A percentile compares a stretch with the other conserved stretches of the same genome.
Conservation (phyloP, 1,140 invertebrate genomes). For the Calliopsis andreniformis region DNA sequence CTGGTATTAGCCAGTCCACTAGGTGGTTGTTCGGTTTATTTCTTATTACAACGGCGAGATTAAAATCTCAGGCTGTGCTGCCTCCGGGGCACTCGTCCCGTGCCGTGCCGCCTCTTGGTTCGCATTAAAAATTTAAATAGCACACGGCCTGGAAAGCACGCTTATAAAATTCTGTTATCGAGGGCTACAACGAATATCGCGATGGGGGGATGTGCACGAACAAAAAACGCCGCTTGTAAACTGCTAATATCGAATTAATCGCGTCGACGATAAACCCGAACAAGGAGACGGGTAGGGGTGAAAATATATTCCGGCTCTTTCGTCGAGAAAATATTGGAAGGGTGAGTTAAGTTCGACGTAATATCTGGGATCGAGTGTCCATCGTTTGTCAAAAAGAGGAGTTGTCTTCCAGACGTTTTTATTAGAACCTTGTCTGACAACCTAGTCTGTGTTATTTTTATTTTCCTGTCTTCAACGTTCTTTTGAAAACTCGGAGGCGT, state of each 20-base stretch:
- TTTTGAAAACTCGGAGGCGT: too few relatives aligned
- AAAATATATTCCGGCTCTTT: not conserved
- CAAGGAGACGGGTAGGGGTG: not conserved
- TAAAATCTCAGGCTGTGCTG: conserved; percentile 39
- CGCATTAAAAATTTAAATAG: conserved; percentile 62
- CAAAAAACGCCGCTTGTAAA: conserved; percentile 16
- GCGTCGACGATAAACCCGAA: not conserved
- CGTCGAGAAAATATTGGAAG: conserved; percentile 1
- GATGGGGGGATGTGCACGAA: not conserved
- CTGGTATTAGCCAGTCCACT: conserved; percentile 37
- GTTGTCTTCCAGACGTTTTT: conserved; percentile 37
- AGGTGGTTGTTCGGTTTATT: conserved; percentile 53
- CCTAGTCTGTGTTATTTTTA: conserved; percentile 32
- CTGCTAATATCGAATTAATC: conserved; percentile 32
- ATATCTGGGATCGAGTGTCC: conserved; percentile 6
- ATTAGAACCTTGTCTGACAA: conserved; percentile 28
- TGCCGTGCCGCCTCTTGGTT: conserved; percentile 5
- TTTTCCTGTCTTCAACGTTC: not conserved
- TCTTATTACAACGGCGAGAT: conserved; percentile 62
- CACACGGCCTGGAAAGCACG: conserved; percentile 28
- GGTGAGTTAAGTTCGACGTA: conserved; percentile 21
- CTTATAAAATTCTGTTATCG: conserved; percentile 38
- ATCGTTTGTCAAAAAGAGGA: conserved; percentile 35
- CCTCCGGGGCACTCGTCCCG: conserved; percentile 4
- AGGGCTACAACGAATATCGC: conserved; percentile 13